Conservation (phyloP, 2,888 invertebrate genomes). For the Erebia epiphron region DNA sequence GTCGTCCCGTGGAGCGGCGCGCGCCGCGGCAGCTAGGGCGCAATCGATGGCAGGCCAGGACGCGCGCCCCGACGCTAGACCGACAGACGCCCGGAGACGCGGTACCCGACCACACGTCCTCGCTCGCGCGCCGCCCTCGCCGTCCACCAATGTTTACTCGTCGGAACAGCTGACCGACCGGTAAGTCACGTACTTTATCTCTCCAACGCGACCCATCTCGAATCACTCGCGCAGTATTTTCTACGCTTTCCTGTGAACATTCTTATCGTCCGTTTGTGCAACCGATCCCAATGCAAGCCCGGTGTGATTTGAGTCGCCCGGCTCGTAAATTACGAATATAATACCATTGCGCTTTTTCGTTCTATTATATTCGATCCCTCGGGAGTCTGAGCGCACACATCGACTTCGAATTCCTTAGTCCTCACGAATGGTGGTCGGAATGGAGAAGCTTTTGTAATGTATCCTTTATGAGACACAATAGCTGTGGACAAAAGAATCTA, state of each 20-base stretch:
- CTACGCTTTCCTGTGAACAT: slow-evolving; percentile 51
- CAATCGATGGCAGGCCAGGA: slow-evolving; percentile 76
- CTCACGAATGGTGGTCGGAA: slow-evolving; percentile 74
- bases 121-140: slow-evolving; percentile 66
- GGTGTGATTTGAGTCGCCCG: slow-evolving; percentile 50
- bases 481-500: slow-evolving; percentile 67
- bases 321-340: slow-evolving; percentile 76
- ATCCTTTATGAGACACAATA: slow-evolving; percentile 75
- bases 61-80: slow-evolving; percentile 82
- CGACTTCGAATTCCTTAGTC: slow-evolving; percentile 67
- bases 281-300: slow-evolving; percentile 67
- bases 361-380: slow-evolving; percentile 63
- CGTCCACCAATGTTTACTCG: slow-evolving; percentile 78
- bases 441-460: slow-evolving; percentile 72
- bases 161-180: slow-evolving; percentile 79
- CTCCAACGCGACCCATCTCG: slow-evolving; percentile 46
- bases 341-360: slow-evolving; percentile 73
- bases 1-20: slow-evolving; percentile 59
- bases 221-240: slow-evolving; percentile 51
- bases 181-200: slow-evolving; percentile 77
- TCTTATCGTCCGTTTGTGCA: slow-evolving; percentile 55
- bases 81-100: slow-evolving; percentile 80
- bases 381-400: slow-evolving; percentile 54
- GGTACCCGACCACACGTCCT: slow-evolving; percentile 79
- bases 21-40: slow-evolving; percentile 74